Conservation (phyloP, 2,888 invertebrate genomes). For the Diogma glabrata region DNA sequence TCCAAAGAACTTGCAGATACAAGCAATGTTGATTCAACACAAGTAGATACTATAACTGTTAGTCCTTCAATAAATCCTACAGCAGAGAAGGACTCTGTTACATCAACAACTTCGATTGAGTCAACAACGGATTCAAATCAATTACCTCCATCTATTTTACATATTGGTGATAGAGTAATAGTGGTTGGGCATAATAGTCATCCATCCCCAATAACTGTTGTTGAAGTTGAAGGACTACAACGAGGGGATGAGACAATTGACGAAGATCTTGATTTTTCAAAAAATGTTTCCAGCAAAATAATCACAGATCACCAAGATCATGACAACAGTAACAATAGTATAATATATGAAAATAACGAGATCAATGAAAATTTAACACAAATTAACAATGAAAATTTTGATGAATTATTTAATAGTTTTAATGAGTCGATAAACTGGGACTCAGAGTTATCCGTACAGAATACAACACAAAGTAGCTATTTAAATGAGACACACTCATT, state of each 20-base stretch:
- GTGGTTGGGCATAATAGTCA: conserved; percentile 18
- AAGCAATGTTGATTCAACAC: background rate
- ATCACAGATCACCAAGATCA: background rate
- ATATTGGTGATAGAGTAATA: conserved; percentile 18
- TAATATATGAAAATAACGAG: background rate
- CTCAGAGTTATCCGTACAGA: background rate
- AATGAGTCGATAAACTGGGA: too few species aligned
- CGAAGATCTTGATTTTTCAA: background rate
- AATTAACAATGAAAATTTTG: background rate
- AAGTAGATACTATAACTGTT: background rate
- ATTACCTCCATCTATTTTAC: conserved; percentile 1
- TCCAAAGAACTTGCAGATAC: background rate
- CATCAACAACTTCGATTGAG: background rate
- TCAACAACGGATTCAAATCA: background rate
- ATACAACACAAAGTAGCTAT: background rate
- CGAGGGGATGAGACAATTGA: conserved; percentile 23
- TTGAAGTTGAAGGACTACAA: conserved; percentile 38
- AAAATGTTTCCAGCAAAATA: background rate
- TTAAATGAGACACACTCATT: background rate
- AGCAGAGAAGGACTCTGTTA: background rate
- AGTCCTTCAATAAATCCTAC: conserved; percentile 7
- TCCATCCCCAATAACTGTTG: conserved; percentile 30
- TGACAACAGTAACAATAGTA: background rate
- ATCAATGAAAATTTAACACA: background rate
- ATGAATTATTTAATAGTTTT: background rate